Evolutionary conservation across 2,113 vertebrate genomes (phyloP).

Genomic region (Phodopus roborovskii): DNA sequence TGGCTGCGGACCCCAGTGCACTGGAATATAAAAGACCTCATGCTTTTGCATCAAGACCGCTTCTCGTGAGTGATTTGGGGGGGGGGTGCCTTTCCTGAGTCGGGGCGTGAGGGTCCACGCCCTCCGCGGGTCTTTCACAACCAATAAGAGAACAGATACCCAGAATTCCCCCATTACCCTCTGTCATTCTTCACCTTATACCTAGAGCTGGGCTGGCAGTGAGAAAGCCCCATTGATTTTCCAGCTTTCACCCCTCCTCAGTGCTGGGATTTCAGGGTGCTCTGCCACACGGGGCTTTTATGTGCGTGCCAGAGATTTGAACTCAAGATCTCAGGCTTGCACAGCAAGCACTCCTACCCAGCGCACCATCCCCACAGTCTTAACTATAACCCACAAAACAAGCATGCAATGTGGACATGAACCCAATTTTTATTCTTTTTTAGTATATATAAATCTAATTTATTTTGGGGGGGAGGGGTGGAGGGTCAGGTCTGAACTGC

Average conservation of each 20-base stretch:
- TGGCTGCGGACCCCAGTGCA: no score
- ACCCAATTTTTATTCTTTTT: background rate
- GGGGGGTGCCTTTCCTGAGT: no score
- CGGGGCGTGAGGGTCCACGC: no score
- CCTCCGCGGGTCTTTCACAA: no score
- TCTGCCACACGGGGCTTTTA: background rate
- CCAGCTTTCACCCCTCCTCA: background rate
- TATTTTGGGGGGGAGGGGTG: background rate
- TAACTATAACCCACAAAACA: conserved; percentile 32
- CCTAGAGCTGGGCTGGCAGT: background rate
- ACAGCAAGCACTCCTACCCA: background rate
- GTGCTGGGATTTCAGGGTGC: no score
- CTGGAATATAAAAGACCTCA: no score
- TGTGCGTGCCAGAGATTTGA: background rate
- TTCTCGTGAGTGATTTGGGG: no score
- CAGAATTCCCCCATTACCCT: no score
- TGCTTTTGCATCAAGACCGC: no score
- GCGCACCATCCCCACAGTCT: background rate
- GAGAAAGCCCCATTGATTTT: background rate
- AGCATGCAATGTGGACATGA: background rate
- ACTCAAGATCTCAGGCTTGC: background rate
- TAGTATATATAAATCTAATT: background rate
- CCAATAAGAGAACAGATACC: no score
- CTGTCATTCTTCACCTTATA: background rate
- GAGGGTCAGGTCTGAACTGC: background rate